Percentiles rank a stretch among this genome's conserved stretches.
phyloP scores from a whole-genome alignment of 2,113 vertebrate genomes.

The Tamias sibiricus region DNA sequence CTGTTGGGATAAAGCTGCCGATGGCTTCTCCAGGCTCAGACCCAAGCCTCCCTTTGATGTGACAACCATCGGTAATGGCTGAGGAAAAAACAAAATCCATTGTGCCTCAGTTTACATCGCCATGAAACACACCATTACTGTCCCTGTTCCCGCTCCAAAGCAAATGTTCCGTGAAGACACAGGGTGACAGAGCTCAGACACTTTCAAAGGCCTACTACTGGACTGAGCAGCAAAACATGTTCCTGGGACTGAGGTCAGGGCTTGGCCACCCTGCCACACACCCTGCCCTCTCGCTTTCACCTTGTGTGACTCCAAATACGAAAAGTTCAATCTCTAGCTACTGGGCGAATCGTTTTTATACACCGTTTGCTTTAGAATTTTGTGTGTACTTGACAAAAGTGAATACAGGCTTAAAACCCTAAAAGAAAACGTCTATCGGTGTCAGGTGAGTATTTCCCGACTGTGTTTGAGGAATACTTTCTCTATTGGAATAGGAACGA shows the following conservation, averaged over 20 bases:
- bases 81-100: background rate
- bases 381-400: background rate
- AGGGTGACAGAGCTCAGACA: background rate
- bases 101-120: background rate
- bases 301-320: fast-evolving
- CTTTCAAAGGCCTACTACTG: background rate
- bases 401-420: background rate
- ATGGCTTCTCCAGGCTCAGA: background rate
- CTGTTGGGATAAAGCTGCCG: background rate
- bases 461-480: slow-evolving; percentile 28
- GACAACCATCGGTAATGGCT: background rate
- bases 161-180: background rate
- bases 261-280: fast-evolving
- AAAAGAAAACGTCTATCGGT: background rate
- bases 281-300: background rate
- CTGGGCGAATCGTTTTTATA: background rate
- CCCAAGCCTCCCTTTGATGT: background rate
- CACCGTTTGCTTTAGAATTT: background rate
- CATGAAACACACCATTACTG: fast-evolving
- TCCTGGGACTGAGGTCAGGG: background rate
- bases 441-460: slow-evolving; percentile 56
- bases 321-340: background rate
- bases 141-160: background rate
- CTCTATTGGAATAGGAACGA: slow-evolving; percentile 58
- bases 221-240: background rate